Percentiles rank a stretch among this genome's conserved stretches.
Evolutionary conservation across 2,797 vertebrate species (phyloP).

Genomic region (Knipowitschia caucasica): DNA sequence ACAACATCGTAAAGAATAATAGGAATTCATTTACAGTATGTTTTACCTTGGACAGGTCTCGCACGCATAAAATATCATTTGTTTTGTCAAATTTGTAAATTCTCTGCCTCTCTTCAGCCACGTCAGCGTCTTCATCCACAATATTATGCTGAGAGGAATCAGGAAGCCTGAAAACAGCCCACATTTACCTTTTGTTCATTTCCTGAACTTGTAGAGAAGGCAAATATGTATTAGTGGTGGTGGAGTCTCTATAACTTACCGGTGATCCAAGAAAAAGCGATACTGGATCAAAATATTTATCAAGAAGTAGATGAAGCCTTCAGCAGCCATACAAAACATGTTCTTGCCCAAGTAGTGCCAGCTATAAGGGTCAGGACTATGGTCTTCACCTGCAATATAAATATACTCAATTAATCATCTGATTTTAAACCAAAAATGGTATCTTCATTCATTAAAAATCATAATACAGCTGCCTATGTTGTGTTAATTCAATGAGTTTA

Average conservation of each 20-base stretch:
- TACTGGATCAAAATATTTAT: constrained; percentile 86
- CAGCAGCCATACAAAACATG: constrained; percentile 82
- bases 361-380: constrained; percentile 80
- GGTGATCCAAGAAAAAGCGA: constrained; percentile 77
- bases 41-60: constrained; percentile 86
- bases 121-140: constrained; percentile 83
- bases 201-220: background rate
- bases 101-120: constrained; percentile 85
- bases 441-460: too few relatives aligned
- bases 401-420: background rate
- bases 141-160: constrained; percentile 63
- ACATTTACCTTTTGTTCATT: background rate
- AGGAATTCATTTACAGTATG: background rate
- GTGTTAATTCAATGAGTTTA: background rate
- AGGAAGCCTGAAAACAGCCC: constrained; percentile 67
- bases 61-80: constrained; percentile 81
- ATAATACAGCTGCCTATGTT: background rate
- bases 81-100: constrained; percentile 76
- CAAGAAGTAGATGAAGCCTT: constrained; percentile 85
- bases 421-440: too few relatives aligned
- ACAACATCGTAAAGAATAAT: background rate
- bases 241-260: constrained; percentile 75
- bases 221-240: background rate
- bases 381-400: constrained; percentile 80
- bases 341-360: constrained; percentile 92